Evolutionary conservation across 2,113 vertebrate species (phyloP).

Genomic region (Falco punctatus): DNA sequence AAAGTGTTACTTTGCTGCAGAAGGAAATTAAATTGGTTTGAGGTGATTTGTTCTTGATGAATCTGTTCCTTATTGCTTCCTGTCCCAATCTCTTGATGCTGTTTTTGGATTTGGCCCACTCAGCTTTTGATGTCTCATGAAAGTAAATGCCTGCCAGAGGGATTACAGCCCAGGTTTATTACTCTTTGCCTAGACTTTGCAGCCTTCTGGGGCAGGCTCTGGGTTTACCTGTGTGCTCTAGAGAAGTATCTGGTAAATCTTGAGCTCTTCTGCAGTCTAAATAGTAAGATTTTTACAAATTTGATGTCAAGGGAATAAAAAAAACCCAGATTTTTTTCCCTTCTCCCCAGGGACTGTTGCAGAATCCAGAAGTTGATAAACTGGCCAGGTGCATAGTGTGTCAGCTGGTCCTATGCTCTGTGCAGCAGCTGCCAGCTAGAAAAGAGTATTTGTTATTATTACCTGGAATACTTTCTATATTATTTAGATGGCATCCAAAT

Average conservation of each 20-base stretch:
- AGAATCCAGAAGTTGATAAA: background rate
- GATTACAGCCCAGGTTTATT: background rate
- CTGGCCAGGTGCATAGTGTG: background rate
- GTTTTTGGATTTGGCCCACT: background rate
- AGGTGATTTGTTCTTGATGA: background rate
- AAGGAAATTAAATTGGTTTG: background rate
- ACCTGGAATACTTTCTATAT: background rate
- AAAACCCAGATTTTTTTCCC: background rate
- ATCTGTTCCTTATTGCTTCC: background rate
- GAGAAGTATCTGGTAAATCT: background rate
- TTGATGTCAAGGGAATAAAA: background rate
- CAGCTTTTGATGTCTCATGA: background rate
- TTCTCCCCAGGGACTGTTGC: background rate
- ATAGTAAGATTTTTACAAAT: background rate
- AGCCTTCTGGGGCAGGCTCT: background rate
- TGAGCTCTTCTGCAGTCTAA: background rate
- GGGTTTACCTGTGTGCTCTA: background rate
- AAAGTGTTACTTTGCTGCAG: background rate
- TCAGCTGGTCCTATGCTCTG: background rate
- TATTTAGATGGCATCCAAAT: background rate
- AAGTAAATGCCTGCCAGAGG: background rate
- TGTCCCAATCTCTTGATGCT: background rate
- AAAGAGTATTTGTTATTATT: background rate
- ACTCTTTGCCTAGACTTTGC: background rate
- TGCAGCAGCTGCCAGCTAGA: background rate